A percentile compares a stretch with the other conserved stretches of the same genome.
Conservation (phyloP, 2,113 vertebrate genomes). For the Capreolus pygargus region DNA sequence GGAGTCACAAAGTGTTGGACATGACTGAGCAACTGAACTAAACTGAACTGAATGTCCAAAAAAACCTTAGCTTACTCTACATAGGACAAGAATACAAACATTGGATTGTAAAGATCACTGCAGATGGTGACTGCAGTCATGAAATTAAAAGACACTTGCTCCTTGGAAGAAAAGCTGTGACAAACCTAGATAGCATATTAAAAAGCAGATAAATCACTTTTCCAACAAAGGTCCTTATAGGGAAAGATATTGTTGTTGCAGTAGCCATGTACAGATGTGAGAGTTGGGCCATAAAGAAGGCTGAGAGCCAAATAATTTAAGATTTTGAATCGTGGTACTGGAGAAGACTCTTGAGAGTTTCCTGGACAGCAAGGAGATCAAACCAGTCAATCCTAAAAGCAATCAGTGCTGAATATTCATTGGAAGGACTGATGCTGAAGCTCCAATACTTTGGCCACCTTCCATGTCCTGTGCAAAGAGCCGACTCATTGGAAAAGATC, state of each 20-base stretch:
- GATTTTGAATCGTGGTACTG: not conserved
- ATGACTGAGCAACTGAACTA: not conserved
- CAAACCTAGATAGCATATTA: not conserved
- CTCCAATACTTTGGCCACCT: not conserved
- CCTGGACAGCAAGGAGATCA: not conserved
- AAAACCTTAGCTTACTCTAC: not conserved
- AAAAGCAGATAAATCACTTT: not conserved
- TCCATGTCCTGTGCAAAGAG: not conserved
- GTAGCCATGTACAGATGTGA: not conserved
- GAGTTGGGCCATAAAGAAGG: not conserved
- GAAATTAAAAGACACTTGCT: not conserved
- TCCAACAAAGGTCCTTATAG: not conserved
- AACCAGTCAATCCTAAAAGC: not conserved
- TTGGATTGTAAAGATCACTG: not conserved
- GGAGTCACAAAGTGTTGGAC: rapidly evolving
- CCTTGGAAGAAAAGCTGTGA: not conserved
- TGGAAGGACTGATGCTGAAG: not conserved
- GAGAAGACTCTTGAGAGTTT: not conserved
- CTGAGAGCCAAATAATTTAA: not conserved
- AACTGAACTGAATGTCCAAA: not conserved
- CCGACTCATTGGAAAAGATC: not conserved
- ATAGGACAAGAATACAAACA: slow-evolving; percentile 47
- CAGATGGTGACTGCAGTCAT: not conserved
- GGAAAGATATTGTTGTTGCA: not conserved
- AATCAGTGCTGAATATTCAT: not conserved